Evolutionary conservation across 1,140 invertebrate genomes (phyloP).

Genomic region (Bathynomus jamesi): DNA sequence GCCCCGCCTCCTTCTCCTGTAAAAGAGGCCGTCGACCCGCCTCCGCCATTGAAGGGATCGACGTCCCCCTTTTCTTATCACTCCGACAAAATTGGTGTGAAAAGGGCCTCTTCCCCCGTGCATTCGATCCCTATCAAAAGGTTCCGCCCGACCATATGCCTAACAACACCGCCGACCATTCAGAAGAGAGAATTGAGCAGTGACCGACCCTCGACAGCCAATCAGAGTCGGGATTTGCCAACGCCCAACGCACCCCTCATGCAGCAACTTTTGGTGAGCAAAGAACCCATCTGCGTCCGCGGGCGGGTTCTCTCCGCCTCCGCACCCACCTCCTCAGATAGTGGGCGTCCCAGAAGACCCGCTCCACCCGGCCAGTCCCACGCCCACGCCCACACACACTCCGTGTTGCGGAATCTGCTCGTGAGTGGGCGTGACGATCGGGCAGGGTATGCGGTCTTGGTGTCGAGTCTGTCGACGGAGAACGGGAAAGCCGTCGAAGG

Average conservation of each 20-base stretch:
- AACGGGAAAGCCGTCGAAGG: slow-evolving; percentile 22
- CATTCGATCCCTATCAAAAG: too few relatives aligned
- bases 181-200: not conserved
- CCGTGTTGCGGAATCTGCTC: slow-evolving; percentile 81
- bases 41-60: not conserved
- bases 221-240: slow-evolving; percentile 36
- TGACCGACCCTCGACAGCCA: slow-evolving; percentile 6
- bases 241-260: slow-evolving; percentile 39
- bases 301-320: slow-evolving; percentile 1
- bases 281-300: slow-evolving; percentile 37
- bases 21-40: not conserved
- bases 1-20: not conserved
- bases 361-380: slow-evolving; percentile 34
- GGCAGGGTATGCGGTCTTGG: slow-evolving; percentile 64
- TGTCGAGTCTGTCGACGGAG: slow-evolving; percentile 18
- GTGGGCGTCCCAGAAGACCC: slow-evolving; percentile 20
- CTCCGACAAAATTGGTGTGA: not conserved
- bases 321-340: slow-evolving; percentile 1
- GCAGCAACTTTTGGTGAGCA: slow-evolving; percentile 43
- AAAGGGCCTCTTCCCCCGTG: not conserved
- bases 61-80: not conserved
- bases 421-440: slow-evolving; percentile 84
- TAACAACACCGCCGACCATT: too few relatives aligned
- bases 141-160: too few relatives aligned
- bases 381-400: slow-evolving; percentile 42